Evolutionary conservation across 2,113 vertebrate genomes (phyloP).

Genomic region (Pteruthius melanotis): DNA sequence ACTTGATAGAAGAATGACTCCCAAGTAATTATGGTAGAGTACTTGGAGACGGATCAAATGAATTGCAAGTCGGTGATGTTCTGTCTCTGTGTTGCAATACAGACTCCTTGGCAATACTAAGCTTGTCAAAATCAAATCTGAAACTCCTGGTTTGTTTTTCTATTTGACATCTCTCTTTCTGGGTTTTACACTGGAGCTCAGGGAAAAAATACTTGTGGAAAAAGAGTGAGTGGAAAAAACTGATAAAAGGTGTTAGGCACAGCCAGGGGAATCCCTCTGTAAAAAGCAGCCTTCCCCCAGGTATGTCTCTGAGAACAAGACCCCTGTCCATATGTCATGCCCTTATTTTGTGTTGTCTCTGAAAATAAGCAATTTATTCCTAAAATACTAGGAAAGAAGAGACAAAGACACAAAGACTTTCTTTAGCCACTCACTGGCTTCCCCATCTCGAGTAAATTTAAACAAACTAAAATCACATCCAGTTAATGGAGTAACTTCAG

Average conservation of each 20-base stretch:
- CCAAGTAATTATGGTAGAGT: not conserved
- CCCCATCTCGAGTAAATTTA: not conserved
- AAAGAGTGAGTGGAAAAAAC: not conserved
- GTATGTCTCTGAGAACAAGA: not conserved
- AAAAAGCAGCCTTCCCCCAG: not conserved
- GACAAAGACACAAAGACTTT: not conserved
- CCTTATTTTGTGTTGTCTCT: not conserved
- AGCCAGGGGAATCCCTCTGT: not conserved
- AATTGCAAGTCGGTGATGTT: not conserved
- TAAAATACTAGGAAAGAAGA: not conserved
- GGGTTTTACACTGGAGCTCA: not conserved
- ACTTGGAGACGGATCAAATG: not conserved
- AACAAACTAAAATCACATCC: not conserved
- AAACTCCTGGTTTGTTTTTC: not conserved
- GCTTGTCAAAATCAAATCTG: not conserved
- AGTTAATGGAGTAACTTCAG: not conserved
- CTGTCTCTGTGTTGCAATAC: not conserved
- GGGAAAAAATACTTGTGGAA: not conserved
- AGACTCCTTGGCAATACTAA: not conserved
- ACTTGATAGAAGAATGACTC: not conserved
- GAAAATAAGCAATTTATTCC: not conserved
- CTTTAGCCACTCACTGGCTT: not conserved
- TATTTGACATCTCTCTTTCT: not conserved
- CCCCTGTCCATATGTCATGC: not conserved
- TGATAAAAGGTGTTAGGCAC: not conserved